Base-by-base conservation (phyloP, 2,797 vertebrate species). In the Adelosebastes latens region DNA sequence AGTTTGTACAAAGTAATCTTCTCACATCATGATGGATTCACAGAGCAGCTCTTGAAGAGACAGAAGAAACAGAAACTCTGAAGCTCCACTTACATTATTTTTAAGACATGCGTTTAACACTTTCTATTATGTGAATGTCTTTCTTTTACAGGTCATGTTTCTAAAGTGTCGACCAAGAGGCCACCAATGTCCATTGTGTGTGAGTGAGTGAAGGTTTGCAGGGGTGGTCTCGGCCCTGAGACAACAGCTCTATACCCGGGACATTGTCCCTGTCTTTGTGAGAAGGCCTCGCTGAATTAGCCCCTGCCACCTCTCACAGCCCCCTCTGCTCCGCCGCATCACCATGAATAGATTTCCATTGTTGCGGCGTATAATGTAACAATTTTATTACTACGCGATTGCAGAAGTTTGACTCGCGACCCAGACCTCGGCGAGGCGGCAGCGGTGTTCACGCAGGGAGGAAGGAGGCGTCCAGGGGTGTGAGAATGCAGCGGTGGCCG, bases 241-340 rank as follows among this genome's bases (percentile, higher is more conserved):
- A 93, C 90, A 93, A 91, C 87, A 79, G 64, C 67, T 80, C 75
- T 20, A 52, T 59, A 81, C 82, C 73, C 42, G 13, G 78, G 63
- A 81, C 82, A 84, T 85, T 90, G 83, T 88, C 74, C 83, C 34
- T 13, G 27, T 82, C 85, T 93, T 90, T 92, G 79, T 85, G 68
- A 65, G 69, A 84, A 79, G 82, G 85, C 85, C 82, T 91, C 75
- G 69, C 87, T 81, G 84, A 87, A 92, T 94, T 92, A 92, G 87
- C 88, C 79, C 83, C 78, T 62, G 70, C 75, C 84, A 73, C 85
- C 86, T 73, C 88, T 89, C 69, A 20, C 83, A 87, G 77, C 75
- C 82, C 82, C 76, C 77, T 84, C 69, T 56, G 63, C 82, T 79
- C 80, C n/a, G 2, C 42, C 32, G 7, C 67, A 61, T 74, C 72